phyloP scores from a whole-genome alignment of 2,888 invertebrate species.

The Microplitis manilae region DNA sequence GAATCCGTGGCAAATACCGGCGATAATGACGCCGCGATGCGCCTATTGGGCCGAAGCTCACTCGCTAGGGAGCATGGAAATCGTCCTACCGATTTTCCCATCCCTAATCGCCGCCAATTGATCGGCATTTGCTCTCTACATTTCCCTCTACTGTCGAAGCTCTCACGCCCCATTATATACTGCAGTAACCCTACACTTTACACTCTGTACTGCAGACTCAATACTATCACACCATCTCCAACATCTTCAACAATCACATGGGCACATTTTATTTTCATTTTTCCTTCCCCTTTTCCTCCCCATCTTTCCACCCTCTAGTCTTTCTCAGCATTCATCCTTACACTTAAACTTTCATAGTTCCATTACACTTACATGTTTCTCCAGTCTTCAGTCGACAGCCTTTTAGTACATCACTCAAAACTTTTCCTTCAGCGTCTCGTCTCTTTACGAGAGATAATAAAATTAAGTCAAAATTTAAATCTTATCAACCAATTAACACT shows the following conservation, averaged over 20 bases:
- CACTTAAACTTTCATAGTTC: conserved; percentile 3
- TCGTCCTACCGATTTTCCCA: conserved; percentile 19
- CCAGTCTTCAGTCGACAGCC: background rate
- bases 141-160: background rate
- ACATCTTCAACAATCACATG: background rate
- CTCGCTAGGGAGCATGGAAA: conserved; percentile 35
- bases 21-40: conserved; percentile 37
- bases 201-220: conserved; percentile 42
- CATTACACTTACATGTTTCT: conserved; percentile 11
- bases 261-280: background rate
- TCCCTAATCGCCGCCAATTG: conserved; percentile 31
- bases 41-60: conserved; percentile 8
- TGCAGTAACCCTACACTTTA: background rate
- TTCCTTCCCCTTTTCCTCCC: background rate
- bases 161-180: background rate
- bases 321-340: background rate
- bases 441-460: background rate
- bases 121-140: conserved; percentile 34
- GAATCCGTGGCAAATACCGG: conserved; percentile 29
- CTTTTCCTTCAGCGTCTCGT: background rate
- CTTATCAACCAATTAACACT: background rate
- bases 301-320: background rate
- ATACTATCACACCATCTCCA: conserved; percentile 29
- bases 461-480: background rate
- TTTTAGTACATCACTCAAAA: background rate